Evolutionary conservation across 2,113 vertebrate genomes (phyloP).

Genomic region (Psephotus haematonotus): DNA sequence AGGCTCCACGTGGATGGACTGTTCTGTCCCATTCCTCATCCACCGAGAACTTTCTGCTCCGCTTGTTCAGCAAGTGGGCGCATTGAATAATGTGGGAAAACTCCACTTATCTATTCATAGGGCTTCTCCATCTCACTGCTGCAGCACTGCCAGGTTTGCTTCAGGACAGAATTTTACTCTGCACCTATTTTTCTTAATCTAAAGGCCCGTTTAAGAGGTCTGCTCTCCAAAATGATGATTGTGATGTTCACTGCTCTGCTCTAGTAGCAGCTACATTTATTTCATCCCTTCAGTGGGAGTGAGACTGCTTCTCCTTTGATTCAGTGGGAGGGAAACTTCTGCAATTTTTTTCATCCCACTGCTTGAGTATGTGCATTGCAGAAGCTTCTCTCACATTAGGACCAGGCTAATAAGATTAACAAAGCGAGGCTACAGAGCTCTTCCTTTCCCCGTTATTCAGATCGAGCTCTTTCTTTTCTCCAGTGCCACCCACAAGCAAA

Average conservation of each 20-base stretch:
- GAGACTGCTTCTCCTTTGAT: constrained; percentile 37
- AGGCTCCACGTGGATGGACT: not conserved
- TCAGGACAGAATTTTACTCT: constrained; percentile 28
- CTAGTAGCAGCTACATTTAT: constrained; percentile 15
- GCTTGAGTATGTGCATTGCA: not conserved
- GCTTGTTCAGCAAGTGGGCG: constrained; percentile 34
- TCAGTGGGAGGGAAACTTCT: constrained; percentile 29
- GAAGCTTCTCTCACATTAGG: not conserved
- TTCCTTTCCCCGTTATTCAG: not conserved
- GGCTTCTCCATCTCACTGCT: not conserved
- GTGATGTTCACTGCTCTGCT: constrained; percentile 11
- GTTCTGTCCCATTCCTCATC: constrained; percentile 34
- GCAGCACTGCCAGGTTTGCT: not conserved
- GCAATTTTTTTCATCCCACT: not conserved
- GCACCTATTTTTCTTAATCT: constrained; percentile 41
- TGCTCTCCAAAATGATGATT: not conserved
- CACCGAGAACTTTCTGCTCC: constrained; percentile 31
- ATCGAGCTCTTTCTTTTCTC: not conserved
- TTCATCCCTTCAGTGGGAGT: constrained; percentile 10
- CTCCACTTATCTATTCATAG: constrained; percentile 21
- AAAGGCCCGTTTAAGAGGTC: not conserved
- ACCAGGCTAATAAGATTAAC: not conserved
- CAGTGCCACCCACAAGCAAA: not conserved
- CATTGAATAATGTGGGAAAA: constrained; percentile 55
- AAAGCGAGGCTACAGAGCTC: not conserved